Conservation (phyloP, 2,113 vertebrate genomes). For the Talpa occidentalis region DNA sequence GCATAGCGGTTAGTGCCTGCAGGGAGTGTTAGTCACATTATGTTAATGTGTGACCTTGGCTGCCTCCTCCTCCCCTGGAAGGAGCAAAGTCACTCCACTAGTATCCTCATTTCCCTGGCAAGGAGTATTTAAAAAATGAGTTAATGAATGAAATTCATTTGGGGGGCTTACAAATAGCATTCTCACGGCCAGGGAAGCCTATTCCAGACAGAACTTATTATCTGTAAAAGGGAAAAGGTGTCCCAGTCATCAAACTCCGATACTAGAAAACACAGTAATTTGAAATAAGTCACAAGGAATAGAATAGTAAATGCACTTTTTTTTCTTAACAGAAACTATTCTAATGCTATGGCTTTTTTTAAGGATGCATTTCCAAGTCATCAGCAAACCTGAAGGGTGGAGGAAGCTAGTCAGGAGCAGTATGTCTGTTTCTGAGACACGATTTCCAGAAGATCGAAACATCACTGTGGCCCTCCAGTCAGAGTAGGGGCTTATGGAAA, state of each 20-base stretch:
- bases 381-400: not conserved
- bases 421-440: not conserved
- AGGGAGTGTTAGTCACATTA: rapidly evolving
- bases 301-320: not conserved
- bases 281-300: conserved; percentile 8
- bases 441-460: not conserved
- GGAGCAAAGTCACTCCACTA: not conserved
- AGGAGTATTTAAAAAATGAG: not conserved
- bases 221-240: not conserved
- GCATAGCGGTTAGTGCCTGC: not conserved
- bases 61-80: not conserved
- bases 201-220: not conserved
- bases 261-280: conserved; percentile 16
- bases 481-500: not conserved
- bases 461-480: no score
- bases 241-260: not conserved
- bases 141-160: not conserved
- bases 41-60: not conserved
- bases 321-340: not conserved
- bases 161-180: not conserved
- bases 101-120: not conserved
- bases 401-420: not conserved
- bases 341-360: not conserved
- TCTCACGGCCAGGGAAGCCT: not conserved
- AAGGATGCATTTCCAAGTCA: not conserved